Percentiles rank a stretch among this genome's conserved stretches.
Evolutionary conservation across 2,888 invertebrate genomes (phyloP).

Genomic region (Balanococcus diminutus): DNA sequence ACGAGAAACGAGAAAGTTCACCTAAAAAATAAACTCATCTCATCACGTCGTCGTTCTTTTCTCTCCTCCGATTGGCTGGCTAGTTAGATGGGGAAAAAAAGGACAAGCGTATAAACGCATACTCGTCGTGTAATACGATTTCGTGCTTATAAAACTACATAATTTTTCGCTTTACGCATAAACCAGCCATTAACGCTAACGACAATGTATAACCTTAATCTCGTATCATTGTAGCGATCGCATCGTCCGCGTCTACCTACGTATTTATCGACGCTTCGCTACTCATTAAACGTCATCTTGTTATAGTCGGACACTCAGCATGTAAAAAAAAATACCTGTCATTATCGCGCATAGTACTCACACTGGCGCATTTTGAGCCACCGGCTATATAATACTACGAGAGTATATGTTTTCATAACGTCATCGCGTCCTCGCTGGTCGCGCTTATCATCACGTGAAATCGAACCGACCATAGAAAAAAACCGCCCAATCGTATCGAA

Average conservation of each 20-base stretch:
- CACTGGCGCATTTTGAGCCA: not conserved
- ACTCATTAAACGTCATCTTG: slow-evolving; percentile 14
- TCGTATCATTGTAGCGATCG: not conserved
- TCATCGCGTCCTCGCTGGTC: not conserved
- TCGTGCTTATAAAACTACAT: not conserved
- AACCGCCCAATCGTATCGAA: slow-evolving; percentile 13
- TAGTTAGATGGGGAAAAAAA: not conserved
- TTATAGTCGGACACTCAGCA: not conserved
- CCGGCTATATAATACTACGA: too few species aligned
- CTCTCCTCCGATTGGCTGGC: too few species aligned
- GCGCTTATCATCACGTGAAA: slow-evolving; percentile 28
- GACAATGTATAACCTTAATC: slow-evolving; percentile 4
- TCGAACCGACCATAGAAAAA: not conserved
- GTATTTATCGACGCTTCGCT: not conserved
- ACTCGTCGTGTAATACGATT: not conserved
- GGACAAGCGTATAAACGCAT: not conserved
- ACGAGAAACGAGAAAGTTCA: too few species aligned
- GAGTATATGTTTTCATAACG: not conserved
- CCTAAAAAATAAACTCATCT: too few species aligned
- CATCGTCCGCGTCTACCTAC: slow-evolving; percentile 3
- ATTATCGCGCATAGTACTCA: not conserved
- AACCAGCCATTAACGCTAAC: not conserved
- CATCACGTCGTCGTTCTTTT: too few species aligned
- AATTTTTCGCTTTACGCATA: slow-evolving; percentile 18
- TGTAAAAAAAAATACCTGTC: slow-evolving; percentile 6